phyloP scores from a whole-genome alignment of 2,113 vertebrate genomes.

The Collichthys lucidus region DNA sequence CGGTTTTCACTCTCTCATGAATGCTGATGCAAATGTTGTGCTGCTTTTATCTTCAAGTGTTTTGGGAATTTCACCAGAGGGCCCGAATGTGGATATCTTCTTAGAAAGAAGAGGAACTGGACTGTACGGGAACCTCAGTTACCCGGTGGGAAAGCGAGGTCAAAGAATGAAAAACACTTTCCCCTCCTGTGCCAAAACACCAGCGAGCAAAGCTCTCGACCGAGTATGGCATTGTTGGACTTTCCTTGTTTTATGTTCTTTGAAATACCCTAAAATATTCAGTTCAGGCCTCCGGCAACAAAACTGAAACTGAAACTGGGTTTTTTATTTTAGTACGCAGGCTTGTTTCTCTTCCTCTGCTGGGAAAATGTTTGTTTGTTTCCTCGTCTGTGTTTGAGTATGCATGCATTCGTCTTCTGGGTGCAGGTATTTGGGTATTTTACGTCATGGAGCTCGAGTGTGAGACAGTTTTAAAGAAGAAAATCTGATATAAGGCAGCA shows the following conservation, averaged over 20 bases:
- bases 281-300: not conserved
- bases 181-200: not conserved
- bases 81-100: not conserved
- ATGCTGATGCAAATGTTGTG: constrained; percentile 15
- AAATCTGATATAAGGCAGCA: no score
- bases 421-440: not conserved
- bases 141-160: not conserved
- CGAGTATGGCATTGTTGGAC: not conserved
- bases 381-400: no score
- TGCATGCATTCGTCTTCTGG: not conserved
- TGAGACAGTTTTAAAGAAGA: no score
- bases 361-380: not conserved
- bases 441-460: not conserved
- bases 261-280: no score
- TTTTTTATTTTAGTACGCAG: not conserved
- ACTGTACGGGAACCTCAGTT: no score
- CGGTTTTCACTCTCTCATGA: not conserved
- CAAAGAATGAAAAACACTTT: not conserved
- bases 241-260: no score
- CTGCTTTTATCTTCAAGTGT: not conserved
- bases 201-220: not conserved
- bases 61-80: constrained; percentile 31
- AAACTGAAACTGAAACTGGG: not conserved
- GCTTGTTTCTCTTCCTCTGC: not conserved
- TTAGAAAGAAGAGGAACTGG: not conserved